A percentile compares a stretch with the other conserved stretches of the same genome.
Evolutionary conservation across 1,140 invertebrate species (phyloP).

Genomic region (roundworm (Caenorhabditis elegans)): WBcel235 BX284606.5:12246001-12246500

Average conservation of each 20-base stretch:
- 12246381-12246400: too few relatives aligned
- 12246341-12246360: too few relatives aligned
- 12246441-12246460: too few relatives aligned
- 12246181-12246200: conserved; percentile 18
- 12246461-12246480: too few relatives aligned
- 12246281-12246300: too few relatives aligned
- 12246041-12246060: background rate
- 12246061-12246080: background rate
- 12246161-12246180: conserved; percentile 1
- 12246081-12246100: background rate
- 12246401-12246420: too few relatives aligned
- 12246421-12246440: too few relatives aligned
- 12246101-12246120: conserved; percentile 11
- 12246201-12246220: conserved; percentile 7
- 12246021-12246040: background rate
- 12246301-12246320: too few relatives aligned
- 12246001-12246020: background rate
- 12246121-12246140: conserved; percentile 21
- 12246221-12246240: conserved; percentile 10
- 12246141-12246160: conserved; percentile 16
- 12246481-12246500: too few relatives aligned
- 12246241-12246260: conserved; percentile 1
- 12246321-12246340: too few relatives aligned
- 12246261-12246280: background rate
- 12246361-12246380: too few relatives aligned